A percentile compares a stretch with the other conserved stretches of the same genome.
phyloP scores from a whole-genome alignment of 2,888 invertebrate genomes.

The Rotaria socialis region DNA sequence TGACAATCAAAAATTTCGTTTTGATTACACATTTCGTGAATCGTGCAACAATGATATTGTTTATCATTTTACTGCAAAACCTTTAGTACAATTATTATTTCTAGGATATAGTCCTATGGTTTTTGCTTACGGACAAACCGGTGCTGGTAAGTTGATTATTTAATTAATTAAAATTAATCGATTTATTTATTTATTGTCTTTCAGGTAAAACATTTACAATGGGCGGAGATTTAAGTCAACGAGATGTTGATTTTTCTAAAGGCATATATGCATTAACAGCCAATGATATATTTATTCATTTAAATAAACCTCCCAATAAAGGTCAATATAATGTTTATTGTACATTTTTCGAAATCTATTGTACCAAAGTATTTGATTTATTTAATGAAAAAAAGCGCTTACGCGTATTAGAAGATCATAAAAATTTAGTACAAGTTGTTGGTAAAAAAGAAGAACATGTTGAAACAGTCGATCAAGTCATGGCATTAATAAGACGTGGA shows the following conservation, averaged over 20 bases:
- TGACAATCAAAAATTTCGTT: slow-evolving; percentile 94
- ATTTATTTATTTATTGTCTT: not conserved
- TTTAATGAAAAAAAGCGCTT: slow-evolving; percentile 84
- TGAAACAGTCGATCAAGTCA: slow-evolving; percentile 82
- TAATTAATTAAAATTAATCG: not conserved
- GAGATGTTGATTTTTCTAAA: slow-evolving; percentile 44
- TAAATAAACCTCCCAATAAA: slow-evolving; percentile 73
- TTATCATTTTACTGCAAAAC: slow-evolving; percentile 85
- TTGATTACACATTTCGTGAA: slow-evolving; percentile 98
- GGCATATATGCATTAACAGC: slow-evolving; percentile 60
- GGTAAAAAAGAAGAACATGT: slow-evolving; percentile 89
- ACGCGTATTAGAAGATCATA: slow-evolving; percentile 90
- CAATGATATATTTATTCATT: slow-evolving; percentile 81
- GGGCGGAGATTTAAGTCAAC: slow-evolving; percentile 47
- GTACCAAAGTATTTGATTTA: slow-evolving; percentile 75
- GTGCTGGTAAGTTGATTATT: slow-evolving; percentile 73
- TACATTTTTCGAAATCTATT: slow-evolving; percentile 98
- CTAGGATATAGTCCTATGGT: slow-evolving; percentile 99
- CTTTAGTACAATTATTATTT: slow-evolving; percentile 91
- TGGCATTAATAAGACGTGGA: slow-evolving; percentile 75
- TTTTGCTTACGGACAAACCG: slow-evolving; percentile 98
- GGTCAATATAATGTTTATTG: slow-evolving; percentile 82
- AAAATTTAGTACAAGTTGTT: slow-evolving; percentile 93
- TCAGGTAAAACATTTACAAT: slow-evolving; percentile 42
- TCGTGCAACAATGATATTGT: slow-evolving; percentile 88